These are phyloP conservation scores for Parauchenoglanis ngamensis DNA, from an alignment of 2,797 vertebrate genomes.

Conservation along the genomic window DNA sequence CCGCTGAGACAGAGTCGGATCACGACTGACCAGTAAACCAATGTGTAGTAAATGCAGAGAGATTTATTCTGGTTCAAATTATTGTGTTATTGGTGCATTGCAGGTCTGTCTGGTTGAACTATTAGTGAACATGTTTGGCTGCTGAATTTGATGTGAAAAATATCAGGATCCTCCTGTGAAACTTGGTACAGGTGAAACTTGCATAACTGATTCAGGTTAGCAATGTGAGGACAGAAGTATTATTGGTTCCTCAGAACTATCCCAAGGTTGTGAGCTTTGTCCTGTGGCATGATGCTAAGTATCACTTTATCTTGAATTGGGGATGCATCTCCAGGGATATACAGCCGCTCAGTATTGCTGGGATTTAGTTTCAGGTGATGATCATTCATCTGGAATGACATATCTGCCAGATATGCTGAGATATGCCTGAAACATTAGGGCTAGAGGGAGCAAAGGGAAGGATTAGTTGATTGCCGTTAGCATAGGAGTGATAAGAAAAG, in stretches of 20 bases:
- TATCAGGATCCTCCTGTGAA: neutral
- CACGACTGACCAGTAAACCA: neutral
- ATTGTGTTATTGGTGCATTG: neutral
- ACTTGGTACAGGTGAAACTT: neutral
- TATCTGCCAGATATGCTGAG: neutral
- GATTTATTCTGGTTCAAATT: neutral
- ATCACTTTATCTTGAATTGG: neutral
- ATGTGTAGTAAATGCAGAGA: neutral
- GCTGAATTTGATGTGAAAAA: neutral
- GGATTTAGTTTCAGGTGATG: neutral
- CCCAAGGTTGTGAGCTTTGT: neutral
- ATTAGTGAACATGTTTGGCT: neutral
- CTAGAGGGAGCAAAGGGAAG: no score
- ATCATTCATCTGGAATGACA: neutral
- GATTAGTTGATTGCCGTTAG: neutral
- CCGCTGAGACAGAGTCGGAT: neutral
- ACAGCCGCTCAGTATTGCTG: neutral
- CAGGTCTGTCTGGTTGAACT: neutral
- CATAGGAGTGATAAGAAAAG: neutral
- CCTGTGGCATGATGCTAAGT: neutral
- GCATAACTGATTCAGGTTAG: neutral
- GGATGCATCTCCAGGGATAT: neutral
- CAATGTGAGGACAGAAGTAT: neutral
- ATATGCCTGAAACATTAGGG: neutral
- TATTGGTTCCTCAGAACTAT: neutral